Base-by-base conservation (phyloP, 1,140 invertebrate species). In the Penaeus japonicus region DNA sequence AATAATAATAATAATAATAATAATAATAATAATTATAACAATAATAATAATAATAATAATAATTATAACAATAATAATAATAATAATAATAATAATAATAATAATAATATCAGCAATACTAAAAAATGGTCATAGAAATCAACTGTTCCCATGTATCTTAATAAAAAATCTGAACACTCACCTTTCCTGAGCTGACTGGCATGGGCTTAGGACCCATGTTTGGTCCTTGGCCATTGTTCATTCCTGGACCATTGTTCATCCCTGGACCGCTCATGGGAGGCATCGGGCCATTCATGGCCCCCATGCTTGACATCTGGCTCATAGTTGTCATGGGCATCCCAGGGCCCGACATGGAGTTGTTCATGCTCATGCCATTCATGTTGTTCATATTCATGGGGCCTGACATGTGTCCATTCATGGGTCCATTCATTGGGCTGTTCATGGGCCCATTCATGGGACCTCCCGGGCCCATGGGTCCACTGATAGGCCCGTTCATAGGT, bases 141-240 rank as follows among this genome's bases (percentile, higher is more conserved):
- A 78, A 79, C n/a, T 27, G 12, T 47, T 7, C 24, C 5, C 18
- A 62, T 59, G 2, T 12, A 57, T 89, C 18, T 89, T 27, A 39
- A 32, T n/a, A 47, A 47, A 7, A 12, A 12, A 47, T 7, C 47
- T 47, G 47, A 15, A 47, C 62, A 86, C 91, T 91, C 92, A 97
- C 96, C 94, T 97, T 97, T 57, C 96, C 96, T 65, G 96, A 96
- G 92, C 96, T 96, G 78, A 97, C 96, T 91, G 96, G 96, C 96
- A 97, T 97, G 35, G 96, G 96, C 91, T 95, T 95, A 17, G 94
- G 93, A 59, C 91, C 92, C 91, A 92, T 91, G 75, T 85, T 92
- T 89, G 90, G 91, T 85, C 80, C 91, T 91, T 55, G 91, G 55
- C 84, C 90, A 87, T 85, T 90, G 73, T 78, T 83, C 77, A 89